Base-by-base conservation (phyloP, 2,113 vertebrate species). In the Gasterosteus nipponicus region DNA sequence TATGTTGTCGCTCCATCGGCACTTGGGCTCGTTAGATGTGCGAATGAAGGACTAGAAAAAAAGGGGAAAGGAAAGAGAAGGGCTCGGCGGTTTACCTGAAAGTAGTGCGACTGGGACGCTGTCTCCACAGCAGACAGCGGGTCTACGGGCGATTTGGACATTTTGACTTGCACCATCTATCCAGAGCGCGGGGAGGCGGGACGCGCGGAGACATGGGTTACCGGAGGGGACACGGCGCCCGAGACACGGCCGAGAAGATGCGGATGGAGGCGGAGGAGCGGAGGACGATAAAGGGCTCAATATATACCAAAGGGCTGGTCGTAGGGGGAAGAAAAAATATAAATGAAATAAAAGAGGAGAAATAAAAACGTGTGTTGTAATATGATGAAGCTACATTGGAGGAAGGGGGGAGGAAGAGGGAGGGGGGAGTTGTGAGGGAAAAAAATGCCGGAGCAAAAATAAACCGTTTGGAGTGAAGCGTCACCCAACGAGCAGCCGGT, bases 81-180 rank as follows among this genome's bases (percentile, higher is more conserved):
- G 10, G 47, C 53, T 75, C 58, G 69, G 62, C 9, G 60, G 57
- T 93, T 91, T 93, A 95, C 94, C 94, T 95, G 94, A 12, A 95
- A 94, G 91, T 94, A 93, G 87, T 94, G 93, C 67, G 94, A 91
- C 67, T 95, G 94, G 7, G 94, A 90, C 74, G 90, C 91, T 76
- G 86, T 92, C 81, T 94, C 93, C 79, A 89, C 93, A 66, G 91
- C 93, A 87, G 94, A 91, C 90, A 92, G 89, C 60, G 92, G 92
- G 85, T 94, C 93, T 92, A 93, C 92, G 80, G 93, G 91, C 87
- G 94, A 92, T 87, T 93, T 94, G 89, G 94, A 95, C 94, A 95
- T 95, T 89, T 92, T 93, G 92, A 94, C 92, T 92, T 93, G 93
- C 92, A 94, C 93, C 94, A 94, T 94, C 86, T 93, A 95, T 92